These are phyloP conservation scores for Hydra vulgaris DNA, from an alignment of 30 jellyfish, hydroid and myxozoan species.

Conservation along the genomic window DNA sequence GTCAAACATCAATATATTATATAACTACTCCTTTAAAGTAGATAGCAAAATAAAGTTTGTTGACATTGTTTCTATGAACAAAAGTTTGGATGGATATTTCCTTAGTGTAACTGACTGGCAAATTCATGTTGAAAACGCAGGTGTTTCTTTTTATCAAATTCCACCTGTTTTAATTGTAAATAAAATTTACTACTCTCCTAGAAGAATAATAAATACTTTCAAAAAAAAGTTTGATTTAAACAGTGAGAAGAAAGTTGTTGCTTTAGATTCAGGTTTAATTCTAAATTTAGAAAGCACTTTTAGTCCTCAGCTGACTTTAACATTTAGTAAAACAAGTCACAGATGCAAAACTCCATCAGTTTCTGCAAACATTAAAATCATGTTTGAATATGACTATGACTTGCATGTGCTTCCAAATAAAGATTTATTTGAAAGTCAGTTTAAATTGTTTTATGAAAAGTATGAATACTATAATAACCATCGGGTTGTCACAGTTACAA, in stretches of 20 bases:
- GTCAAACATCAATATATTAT: neutral
- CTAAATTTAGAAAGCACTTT: conserved; percentile 25
- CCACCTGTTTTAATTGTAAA: neutral
- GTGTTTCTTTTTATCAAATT: neutral
- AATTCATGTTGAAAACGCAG: neutral
- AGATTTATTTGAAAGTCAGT: conserved; percentile 30
- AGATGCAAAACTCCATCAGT: conserved; percentile 46
- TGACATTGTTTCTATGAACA: conserved; percentile 5
- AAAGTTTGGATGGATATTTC: neutral
- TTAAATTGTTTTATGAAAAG: conserved; percentile 36
- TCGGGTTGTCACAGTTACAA: conserved; percentile 37
- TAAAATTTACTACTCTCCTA: neutral
- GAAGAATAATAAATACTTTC: neutral
- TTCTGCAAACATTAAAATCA: conserved; percentile 21
- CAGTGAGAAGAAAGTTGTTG: neutral
- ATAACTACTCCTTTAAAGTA: neutral
- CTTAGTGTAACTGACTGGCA: neutral
- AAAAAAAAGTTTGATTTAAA: neutral
- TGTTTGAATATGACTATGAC: conserved; percentile 38
- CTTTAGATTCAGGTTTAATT: conserved; percentile 20
- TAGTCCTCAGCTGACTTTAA: conserved; percentile 38
- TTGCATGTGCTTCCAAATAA: conserved; percentile 31
- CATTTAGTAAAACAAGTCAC: conserved; percentile 29
- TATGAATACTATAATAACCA: conserved; percentile 27
- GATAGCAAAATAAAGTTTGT: conserved; percentile 4